Percentiles rank a stretch among this genome's conserved stretches.
These are phyloP conservation scores for Heliconius hewitsoni DNA, from an alignment of 1,140 invertebrate species.

Conservation along the genomic window DNA sequence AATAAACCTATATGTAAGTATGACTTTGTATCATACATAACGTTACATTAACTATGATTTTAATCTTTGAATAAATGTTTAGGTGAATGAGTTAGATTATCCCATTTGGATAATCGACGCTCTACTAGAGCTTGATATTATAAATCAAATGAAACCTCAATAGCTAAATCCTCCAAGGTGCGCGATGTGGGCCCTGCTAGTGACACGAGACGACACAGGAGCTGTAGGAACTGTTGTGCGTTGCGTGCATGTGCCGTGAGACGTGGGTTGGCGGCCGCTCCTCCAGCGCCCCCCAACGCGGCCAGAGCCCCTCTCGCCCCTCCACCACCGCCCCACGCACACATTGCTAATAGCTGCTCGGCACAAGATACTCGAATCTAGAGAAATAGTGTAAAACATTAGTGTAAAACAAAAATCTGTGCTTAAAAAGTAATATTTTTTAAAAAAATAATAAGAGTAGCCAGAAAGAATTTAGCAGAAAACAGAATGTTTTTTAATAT, in stretches of 20 bases:
- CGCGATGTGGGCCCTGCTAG: conserved; percentile 65
- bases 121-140: background rate
- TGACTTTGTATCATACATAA: too few relatives aligned
- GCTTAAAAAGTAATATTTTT: too few relatives aligned
- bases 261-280: conserved; percentile 51
- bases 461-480: too few relatives aligned
- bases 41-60: too few relatives aligned
- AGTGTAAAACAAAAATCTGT: background rate
- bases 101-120: too few relatives aligned
- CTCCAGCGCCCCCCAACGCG: conserved; percentile 59
- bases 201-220: conserved; percentile 72
- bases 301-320: conserved; percentile 59
- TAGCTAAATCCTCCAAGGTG: conserved; percentile 60
- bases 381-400: background rate
- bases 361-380: conserved; percentile 75
- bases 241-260: conserved; percentile 60
- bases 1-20: too few relatives aligned
- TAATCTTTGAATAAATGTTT: too few relatives aligned
- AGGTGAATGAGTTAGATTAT: too few relatives aligned
- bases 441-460: too few relatives aligned
- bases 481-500: too few relatives aligned
- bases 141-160: conserved; percentile 47
- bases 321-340: conserved; percentile 71
- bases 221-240: conserved; percentile 75
- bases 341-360: conserved; percentile 74